Percentiles rank a stretch among this genome's conserved stretches.
Conservation (phyloP, 1,140 invertebrate genomes). For the Atopsyche davidsoni region DNA sequence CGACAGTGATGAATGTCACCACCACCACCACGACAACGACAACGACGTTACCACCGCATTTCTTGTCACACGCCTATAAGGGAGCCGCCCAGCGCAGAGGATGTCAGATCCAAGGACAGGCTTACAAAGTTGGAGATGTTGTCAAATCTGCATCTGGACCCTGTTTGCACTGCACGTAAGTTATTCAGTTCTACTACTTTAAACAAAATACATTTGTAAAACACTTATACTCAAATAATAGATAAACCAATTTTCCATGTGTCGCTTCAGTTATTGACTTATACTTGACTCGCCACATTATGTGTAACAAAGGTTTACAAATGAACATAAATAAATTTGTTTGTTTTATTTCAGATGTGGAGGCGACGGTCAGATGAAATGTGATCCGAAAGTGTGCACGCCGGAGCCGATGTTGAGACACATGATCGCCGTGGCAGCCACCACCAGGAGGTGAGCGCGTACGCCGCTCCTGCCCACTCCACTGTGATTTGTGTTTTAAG, state of each 20-base stretch:
- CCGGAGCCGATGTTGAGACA: conserved; percentile 82
- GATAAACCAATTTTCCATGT: too few species aligned
- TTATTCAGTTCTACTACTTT: conserved; percentile 33
- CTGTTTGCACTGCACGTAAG: conserved; percentile 88
- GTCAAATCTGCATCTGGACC: conserved; percentile 81
- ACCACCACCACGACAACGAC: conserved; percentile 80
- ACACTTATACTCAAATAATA: neutral
- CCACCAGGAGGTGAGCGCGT: conserved; percentile 62
- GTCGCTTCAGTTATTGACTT: too few species aligned
- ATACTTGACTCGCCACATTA: neutral
- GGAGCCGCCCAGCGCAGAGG: conserved; percentile 66
- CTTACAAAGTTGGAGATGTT: conserved; percentile 76
- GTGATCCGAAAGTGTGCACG: conserved; percentile 80
- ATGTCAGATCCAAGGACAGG: conserved; percentile 75
- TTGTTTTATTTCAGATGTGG: conserved; percentile 65
- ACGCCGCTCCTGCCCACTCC: conserved; percentile 9
- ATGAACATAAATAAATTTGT: conserved; percentile 11
- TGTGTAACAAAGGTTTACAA: too few species aligned
- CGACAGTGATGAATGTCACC: conserved; percentile 67
- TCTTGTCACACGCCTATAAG: conserved; percentile 70
- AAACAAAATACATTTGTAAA: neutral
- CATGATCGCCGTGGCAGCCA: conserved; percentile 73
- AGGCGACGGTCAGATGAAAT: conserved; percentile 85
- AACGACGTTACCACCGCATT: conserved; percentile 77
- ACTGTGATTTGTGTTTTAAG: conserved; percentile 30